These are phyloP conservation scores for Drosophila subobscura DNA, from an alignment of 1,140 invertebrate genomes.

Conservation along the genomic window DNA sequence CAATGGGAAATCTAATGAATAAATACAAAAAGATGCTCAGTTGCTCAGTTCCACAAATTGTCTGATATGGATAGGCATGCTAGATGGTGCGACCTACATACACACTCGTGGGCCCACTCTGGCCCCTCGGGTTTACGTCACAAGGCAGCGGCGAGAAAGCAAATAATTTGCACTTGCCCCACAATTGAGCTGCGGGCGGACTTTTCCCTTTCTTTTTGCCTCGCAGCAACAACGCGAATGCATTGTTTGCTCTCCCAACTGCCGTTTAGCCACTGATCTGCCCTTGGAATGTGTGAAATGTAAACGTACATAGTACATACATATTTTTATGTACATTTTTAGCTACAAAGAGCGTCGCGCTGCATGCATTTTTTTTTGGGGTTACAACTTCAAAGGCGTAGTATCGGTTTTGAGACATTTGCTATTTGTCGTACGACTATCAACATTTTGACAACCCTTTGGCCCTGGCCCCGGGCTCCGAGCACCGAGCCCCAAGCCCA, in stretches of 20 bases:
- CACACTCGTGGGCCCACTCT: neutral
- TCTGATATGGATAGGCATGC: slow-evolving; percentile 7
- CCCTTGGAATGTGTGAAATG: slow-evolving; percentile 34
- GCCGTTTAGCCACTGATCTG: neutral
- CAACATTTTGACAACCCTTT: slow-evolving; percentile 18
- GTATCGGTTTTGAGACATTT: neutral
- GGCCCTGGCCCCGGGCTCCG: slow-evolving; percentile 21
- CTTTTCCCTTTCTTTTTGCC: slow-evolving; percentile 26
- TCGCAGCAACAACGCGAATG: slow-evolving; percentile 42
- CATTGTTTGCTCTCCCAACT: slow-evolving; percentile 40
- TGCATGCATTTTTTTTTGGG: no score
- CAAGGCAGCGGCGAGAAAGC: slow-evolving; percentile 46
- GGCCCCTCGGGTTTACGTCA: slow-evolving; percentile 29
- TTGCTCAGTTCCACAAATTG: neutral
- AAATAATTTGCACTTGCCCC: slow-evolving; percentile 55
- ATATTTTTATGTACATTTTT: no score
- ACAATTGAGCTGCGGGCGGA: slow-evolving; percentile 17
- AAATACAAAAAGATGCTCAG: neutral
- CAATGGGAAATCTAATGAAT: neutral
- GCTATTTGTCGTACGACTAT: neutral
- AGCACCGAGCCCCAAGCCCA: no score
- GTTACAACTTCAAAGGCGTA: slow-evolving; percentile 25
- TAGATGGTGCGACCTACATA: slow-evolving; percentile 35
- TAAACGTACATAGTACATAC: neutral
- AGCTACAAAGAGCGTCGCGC: no score